phyloP scores from a whole-genome alignment of 2,888 invertebrate species.

The Thecophora atra region DNA sequence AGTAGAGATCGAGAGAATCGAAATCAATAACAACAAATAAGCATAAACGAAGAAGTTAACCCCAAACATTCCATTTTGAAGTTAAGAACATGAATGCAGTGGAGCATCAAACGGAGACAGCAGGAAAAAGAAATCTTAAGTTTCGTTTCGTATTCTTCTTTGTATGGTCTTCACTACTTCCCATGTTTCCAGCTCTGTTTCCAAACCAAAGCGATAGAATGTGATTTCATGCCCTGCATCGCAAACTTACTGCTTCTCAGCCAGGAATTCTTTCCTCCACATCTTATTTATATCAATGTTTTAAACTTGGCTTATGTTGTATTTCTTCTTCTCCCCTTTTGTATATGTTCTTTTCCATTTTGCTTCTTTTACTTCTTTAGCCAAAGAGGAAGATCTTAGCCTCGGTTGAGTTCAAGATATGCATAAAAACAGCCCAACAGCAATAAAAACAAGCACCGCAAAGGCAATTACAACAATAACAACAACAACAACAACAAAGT shows the following conservation, averaged over 20 bases:
- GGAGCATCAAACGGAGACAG: not conserved
- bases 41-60: slow-evolving; percentile 16
- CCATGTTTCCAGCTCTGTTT: not conserved
- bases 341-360: not conserved
- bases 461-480: slow-evolving; percentile 4
- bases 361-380: not conserved
- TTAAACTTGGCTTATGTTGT: slow-evolving; percentile 9
- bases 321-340: not conserved
- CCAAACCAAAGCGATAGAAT: not conserved
- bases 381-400: not conserved
- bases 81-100: not conserved
- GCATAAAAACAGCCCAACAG: slow-evolving; percentile 24
- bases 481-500: slow-evolving; percentile 9
- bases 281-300: not conserved
- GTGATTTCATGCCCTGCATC: slow-evolving; percentile 5
- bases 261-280: slow-evolving; percentile 4
- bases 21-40: not conserved
- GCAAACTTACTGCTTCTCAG: not conserved
- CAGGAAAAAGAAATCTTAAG: not conserved
- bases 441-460: slow-evolving; percentile 7
- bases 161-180: not conserved
- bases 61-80: slow-evolving; percentile 28
- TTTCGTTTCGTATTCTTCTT: not conserved
- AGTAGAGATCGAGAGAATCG: not conserved
- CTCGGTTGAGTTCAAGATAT: slow-evolving; percentile 30